Base-by-base conservation (phyloP, 2,888 invertebrate genomes). In the Limenitis camilla region DNA sequence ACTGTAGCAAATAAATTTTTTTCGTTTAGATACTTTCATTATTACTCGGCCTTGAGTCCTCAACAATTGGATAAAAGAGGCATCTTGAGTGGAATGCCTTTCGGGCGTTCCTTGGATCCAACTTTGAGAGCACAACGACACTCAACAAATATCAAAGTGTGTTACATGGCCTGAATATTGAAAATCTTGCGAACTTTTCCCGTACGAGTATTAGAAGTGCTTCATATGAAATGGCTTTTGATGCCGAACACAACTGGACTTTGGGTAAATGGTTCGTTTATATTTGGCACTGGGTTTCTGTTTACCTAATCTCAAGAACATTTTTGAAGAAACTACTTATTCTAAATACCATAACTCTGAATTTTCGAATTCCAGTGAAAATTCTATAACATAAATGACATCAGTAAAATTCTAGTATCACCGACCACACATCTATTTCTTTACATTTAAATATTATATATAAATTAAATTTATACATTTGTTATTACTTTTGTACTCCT, bases 81-180 rank as follows among this genome's bases (percentile, higher is more conserved):
- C 71, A 69, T 69, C 69, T 74, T 70, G 67, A 71, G 68, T 62
- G 63, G 66, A 69, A 71, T 74, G 68, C 69, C 66, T 69, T 68
- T 66, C 59, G 62, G 62, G 61, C 66, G 66, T 68, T 66, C 73
- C 71, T 72, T 68, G 69, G 69, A 71, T 68, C 63, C 63, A 69
- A 71, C 68, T 68, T 66, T 61, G 61, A 56, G 60, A 64, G 65
- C 62, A 65, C 71, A 65, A 67, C 71, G 74, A 72, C 75, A 76
- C 79, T 81, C 67, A 59, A 75, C 68, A 71, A 65, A 69, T 64
- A 65, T 65, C 67, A 63, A 76, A 78, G 72, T 74, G 70, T 72
- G 71, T 74, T 70, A 74, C 77, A 71, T 67, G 70, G 63, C 67
- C 64, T 72, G 78, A 79, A 81, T 81, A 76, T 81, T 81, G 55